These are phyloP conservation scores for Thera obeliscata DNA, from an alignment of 2,888 invertebrate species.

Conservation along the genomic window DNA sequence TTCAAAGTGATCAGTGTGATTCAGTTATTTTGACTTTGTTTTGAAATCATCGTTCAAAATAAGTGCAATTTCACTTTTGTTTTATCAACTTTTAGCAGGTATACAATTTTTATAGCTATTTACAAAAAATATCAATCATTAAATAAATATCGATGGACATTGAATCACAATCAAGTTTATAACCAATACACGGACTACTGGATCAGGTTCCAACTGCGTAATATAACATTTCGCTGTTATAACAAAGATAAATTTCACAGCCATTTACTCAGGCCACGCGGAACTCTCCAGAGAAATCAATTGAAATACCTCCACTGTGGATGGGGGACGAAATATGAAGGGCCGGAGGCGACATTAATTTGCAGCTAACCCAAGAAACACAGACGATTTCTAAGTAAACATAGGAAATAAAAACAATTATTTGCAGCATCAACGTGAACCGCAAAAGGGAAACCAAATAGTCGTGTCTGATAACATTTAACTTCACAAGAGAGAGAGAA, in stretches of 20 bases:
- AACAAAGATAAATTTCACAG: slow-evolving; percentile 43
- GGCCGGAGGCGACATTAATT: background rate
- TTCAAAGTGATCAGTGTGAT: too few species aligned
- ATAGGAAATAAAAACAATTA: too few species aligned
- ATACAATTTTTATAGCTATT: too few species aligned
- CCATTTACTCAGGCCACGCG: slow-evolving; percentile 34
- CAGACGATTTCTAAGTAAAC: too few species aligned
- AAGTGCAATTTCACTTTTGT: too few species aligned
- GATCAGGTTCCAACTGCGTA: slow-evolving; percentile 27
- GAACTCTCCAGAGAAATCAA: slow-evolving; percentile 50
- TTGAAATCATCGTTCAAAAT: too few species aligned
- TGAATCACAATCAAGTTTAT: background rate
- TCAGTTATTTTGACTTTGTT: too few species aligned
- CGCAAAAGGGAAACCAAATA: too few species aligned
- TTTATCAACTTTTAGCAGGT: too few species aligned
- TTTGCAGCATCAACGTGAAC: too few species aligned
- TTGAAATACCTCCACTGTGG: slow-evolving; percentile 24
- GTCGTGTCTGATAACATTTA: too few species aligned
- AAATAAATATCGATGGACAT: background rate
- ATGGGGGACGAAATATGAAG: slow-evolving; percentile 11
- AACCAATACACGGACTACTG: background rate
- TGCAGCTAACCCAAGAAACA: background rate
- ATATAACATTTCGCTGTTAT: slow-evolving; percentile 40
- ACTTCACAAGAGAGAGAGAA: too few species aligned
- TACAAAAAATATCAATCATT: background rate